Percentiles rank a stretch among this genome's conserved stretches.
These are phyloP conservation scores for Drosophila siamana DNA, from an alignment of 2,888 invertebrate genomes.

Conservation along the genomic window DNA sequence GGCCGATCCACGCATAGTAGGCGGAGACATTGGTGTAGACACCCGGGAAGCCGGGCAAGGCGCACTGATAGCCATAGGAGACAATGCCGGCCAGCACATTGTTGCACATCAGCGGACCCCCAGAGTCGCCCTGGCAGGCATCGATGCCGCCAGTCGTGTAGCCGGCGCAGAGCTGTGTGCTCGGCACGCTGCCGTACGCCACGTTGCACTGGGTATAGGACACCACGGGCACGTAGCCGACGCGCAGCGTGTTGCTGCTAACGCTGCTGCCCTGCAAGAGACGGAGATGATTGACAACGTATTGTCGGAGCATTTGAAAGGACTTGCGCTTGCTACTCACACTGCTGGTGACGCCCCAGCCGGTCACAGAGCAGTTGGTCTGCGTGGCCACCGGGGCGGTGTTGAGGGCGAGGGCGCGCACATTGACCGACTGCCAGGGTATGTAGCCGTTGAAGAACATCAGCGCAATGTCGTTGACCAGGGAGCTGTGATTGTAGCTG, in stretches of 20 bases:
- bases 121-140: slow-evolving; percentile 83
- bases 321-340: slow-evolving; percentile 12
- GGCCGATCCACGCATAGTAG: slow-evolving; percentile 66
- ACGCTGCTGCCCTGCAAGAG: slow-evolving; percentile 17
- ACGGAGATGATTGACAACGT: neutral
- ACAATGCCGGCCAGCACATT: slow-evolving; percentile 70
- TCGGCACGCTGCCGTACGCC: slow-evolving; percentile 53
- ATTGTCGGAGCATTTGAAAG: neutral
- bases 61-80: slow-evolving; percentile 79
- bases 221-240: slow-evolving; percentile 63
- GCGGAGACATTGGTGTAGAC: slow-evolving; percentile 79
- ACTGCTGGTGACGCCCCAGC: slow-evolving; percentile 67
- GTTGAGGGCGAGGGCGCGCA: slow-evolving; percentile 58
- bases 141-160: slow-evolving; percentile 69
- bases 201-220: slow-evolving; percentile 41
- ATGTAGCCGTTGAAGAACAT: slow-evolving; percentile 74
- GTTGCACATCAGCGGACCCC: slow-evolving; percentile 77
- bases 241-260: slow-evolving; percentile 37
- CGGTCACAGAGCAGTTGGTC: slow-evolving; percentile 68
- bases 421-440: slow-evolving; percentile 51
- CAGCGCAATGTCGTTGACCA: slow-evolving; percentile 76
- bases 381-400: neutral
- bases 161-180: slow-evolving; percentile 76
- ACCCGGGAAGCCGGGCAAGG: slow-evolving; percentile 64
- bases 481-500: slow-evolving; percentile 35